Conservation (phyloP, 2,888 invertebrate species). For the Epirrhoe tristata region DNA sequence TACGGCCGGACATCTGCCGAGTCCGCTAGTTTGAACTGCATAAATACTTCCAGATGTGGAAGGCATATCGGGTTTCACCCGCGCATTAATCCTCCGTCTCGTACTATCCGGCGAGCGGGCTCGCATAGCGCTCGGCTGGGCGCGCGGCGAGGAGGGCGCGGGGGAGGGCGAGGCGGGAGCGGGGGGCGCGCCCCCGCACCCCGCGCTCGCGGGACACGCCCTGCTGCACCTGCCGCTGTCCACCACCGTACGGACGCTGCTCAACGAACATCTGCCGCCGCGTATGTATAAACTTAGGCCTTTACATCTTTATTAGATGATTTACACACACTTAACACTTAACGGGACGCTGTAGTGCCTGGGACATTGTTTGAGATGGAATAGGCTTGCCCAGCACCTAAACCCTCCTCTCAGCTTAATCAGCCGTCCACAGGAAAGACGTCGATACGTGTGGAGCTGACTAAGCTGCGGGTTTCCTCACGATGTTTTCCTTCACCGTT, state of each 20-base stretch:
- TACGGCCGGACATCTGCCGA: too few species aligned
- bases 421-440: too few species aligned
- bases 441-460: too few species aligned
- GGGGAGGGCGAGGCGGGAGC: slow-evolving; percentile 77
- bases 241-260: slow-evolving; percentile 90
- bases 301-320: too few species aligned
- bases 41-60: slow-evolving; percentile 65
- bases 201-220: slow-evolving; percentile 86
- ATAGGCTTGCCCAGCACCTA: too few species aligned
- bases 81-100: slow-evolving; percentile 93
- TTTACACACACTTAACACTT: too few species aligned
- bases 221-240: slow-evolving; percentile 91
- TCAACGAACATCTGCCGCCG: slow-evolving; percentile 84
- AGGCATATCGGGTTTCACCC: slow-evolving; percentile 94
- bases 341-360: too few species aligned
- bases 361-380: too few species aligned
- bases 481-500: too few species aligned
- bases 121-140: slow-evolving; percentile 83
- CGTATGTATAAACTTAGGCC: slow-evolving; percentile 51
- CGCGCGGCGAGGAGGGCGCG: slow-evolving; percentile 86
- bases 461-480: too few species aligned
- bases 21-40: too few species aligned
- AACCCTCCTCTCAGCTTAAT: too few species aligned
- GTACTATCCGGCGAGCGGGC: slow-evolving; percentile 85
- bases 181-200: slow-evolving; percentile 87